Evolutionary conservation across 2,113 vertebrate species (phyloP).

Genomic region (Marmota monax): DNA sequence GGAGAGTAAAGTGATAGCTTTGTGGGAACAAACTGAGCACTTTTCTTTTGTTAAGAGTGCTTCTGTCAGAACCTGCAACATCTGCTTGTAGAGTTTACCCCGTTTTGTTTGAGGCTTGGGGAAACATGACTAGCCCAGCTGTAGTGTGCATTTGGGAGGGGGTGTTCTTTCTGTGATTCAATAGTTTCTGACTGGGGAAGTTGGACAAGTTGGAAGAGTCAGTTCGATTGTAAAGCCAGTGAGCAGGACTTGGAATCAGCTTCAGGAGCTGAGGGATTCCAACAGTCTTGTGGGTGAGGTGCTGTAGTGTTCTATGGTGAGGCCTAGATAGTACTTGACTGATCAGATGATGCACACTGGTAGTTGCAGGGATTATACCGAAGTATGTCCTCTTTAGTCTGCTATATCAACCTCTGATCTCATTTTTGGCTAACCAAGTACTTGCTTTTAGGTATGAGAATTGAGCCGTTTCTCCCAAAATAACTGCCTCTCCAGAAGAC

Average conservation of each 20-base stretch:
- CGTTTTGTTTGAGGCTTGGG: slow-evolving; percentile 50
- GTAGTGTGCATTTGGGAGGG: neutral
- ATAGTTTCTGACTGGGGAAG: neutral
- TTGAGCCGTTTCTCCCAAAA: slow-evolving; percentile 49
- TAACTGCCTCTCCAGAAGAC: slow-evolving; percentile 56
- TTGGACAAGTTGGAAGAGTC: neutral
- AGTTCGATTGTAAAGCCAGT: slow-evolving; percentile 10
- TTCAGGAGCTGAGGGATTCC: neutral
- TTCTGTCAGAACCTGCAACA: slow-evolving; percentile 45
- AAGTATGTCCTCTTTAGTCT: slow-evolving; percentile 33
- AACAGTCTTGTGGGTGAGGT: neutral
- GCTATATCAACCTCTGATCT: slow-evolving; percentile 42
- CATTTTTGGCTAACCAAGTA: slow-evolving; percentile 5
- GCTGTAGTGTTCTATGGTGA: neutral
- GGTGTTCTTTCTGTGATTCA: slow-evolving; percentile 30
- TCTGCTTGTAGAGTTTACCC: neutral
- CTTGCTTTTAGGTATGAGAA: slow-evolving; percentile 56
- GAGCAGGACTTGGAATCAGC: neutral
- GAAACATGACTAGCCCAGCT: neutral
- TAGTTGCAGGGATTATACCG: slow-evolving; percentile 4
- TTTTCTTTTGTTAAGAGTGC: neutral
- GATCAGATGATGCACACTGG: neutral
- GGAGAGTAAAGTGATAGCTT: slow-evolving; percentile 26
- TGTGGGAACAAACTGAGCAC: slow-evolving; percentile 13
- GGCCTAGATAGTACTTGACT: neutral